Base-by-base conservation (phyloP, 2,797 vertebrate genomes). In the Tamandua tetradactyla region DNA sequence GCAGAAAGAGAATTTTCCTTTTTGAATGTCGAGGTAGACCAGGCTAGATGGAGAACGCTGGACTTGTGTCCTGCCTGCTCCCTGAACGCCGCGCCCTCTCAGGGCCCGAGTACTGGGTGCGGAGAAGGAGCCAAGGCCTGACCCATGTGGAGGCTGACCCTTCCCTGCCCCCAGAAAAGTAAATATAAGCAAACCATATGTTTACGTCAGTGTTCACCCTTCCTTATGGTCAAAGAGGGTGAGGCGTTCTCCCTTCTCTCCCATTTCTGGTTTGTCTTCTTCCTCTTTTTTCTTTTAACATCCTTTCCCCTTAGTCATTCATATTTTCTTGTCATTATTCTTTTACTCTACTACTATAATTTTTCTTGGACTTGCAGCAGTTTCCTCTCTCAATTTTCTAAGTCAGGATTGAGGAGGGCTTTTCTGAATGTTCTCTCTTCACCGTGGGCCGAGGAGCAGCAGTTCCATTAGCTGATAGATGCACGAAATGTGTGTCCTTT, bases 41-140 rank as follows among this genome's bases (percentile, higher is more conserved):
- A 89, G 89, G 87, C 97, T 95, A 40, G 93, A 90, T 88, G 68
- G 96, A 96, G 94, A 96, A 89, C 78, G 86, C 94, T 93, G 47
- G 89, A 95, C 93, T 95, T 71, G 87, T 79, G 86, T 96, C 95
- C 96, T 97, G 96, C 97, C 97, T 94, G 96, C 94, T 89, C 89
- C 93, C 95, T 95, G 95, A 96, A 91, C 96, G 95, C 92, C 95
- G 22, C 93, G 95, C 95, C 96, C 95, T 98, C 97, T 92, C 94
- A 59, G 88, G 96, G 76, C n/a, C n/a, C n/a, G n/a, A n/a, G n/a
- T n/a, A n/a, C 97, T 74, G 71, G 23, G 81, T 57, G 89, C 15
- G 71, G 82, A 91, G n/a, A 23, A 87, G 76, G 68, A 96, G 80
- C 87, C 91, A 96, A 94, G 97, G 94, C 96, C 96, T 20, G 78